phyloP scores from a whole-genome alignment of 1,140 invertebrate genomes.

The Musca domestica region DNA sequence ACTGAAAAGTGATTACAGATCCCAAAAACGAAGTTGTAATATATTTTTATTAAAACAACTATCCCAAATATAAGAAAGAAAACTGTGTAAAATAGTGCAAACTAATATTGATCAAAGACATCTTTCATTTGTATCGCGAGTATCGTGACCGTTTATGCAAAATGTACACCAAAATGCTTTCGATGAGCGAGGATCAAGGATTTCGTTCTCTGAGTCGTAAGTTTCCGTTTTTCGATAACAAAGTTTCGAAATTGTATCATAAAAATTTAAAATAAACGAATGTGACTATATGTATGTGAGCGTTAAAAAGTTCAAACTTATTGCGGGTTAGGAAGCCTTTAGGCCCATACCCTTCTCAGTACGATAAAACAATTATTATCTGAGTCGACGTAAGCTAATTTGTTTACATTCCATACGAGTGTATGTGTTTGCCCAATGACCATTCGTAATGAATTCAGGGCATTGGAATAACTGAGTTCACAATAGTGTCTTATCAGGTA shows the following conservation, averaged over 20 bases:
- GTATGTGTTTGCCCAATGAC: neutral
- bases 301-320: too few relatives aligned
- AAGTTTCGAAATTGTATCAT: too few relatives aligned
- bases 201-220: slow-evolving; percentile 54
- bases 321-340: too few relatives aligned
- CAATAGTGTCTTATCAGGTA: too few relatives aligned
- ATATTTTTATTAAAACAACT: too few relatives aligned
- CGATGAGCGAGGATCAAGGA: slow-evolving; percentile 54
- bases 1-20: neutral
- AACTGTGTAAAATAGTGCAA: neutral
- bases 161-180: slow-evolving; percentile 44
- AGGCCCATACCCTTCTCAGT: too few relatives aligned
- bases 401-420: neutral
- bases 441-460: neutral
- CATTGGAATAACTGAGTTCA: neutral
- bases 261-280: too few relatives aligned
- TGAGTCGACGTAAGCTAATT: neutral
- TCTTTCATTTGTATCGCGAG: neutral
- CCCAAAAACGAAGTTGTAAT: neutral
- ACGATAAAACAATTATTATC: neutral
- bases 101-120: slow-evolving; percentile 1
- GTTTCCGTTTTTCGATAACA: too few relatives aligned
- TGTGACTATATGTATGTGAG: too few relatives aligned
- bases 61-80: too few relatives aligned
- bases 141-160: neutral